Conservation (phyloP, 1,140 invertebrate species). For the Bombus sylvicola region DNA sequence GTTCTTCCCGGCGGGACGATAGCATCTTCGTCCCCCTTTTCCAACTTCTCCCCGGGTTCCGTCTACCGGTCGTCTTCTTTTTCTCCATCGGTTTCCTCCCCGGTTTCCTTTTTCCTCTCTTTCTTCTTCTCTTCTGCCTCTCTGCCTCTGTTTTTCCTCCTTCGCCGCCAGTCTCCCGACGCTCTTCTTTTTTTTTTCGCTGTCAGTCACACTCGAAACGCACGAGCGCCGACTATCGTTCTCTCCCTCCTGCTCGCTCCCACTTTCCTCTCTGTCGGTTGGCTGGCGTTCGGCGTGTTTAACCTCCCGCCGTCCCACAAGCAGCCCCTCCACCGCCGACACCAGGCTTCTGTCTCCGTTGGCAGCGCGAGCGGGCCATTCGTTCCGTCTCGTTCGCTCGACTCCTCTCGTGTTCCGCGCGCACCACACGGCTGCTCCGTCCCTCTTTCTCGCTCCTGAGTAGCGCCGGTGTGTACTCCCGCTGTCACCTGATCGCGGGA, state of each 20-base stretch:
- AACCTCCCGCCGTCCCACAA: slow-evolving; percentile 56
- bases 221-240: slow-evolving; percentile 61
- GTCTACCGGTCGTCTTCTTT: slow-evolving; percentile 21
- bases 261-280: slow-evolving; percentile 19
- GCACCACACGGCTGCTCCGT: slow-evolving; percentile 19
- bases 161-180: not conserved
- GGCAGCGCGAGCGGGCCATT: slow-evolving; percentile 47
- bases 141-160: not conserved
- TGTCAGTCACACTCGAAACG: slow-evolving; percentile 65
- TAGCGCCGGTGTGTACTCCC: slow-evolving; percentile 72
- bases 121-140: not conserved
- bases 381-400: slow-evolving; percentile 66
- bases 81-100: slow-evolving; percentile 21
- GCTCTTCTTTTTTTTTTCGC: slow-evolving; percentile 10
- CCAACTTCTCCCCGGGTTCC: not conserved
- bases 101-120: slow-evolving; percentile 1
- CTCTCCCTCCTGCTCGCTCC: slow-evolving; percentile 28
- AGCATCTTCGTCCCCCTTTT: slow-evolving; percentile 17
- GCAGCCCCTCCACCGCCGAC: slow-evolving; percentile 52
- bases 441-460: slow-evolving; percentile 61
- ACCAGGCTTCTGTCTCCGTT: slow-evolving; percentile 58
- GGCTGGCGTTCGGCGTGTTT: slow-evolving; percentile 50
- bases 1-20: slow-evolving; percentile 16
- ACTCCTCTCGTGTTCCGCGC: slow-evolving; percentile 60
- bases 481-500: slow-evolving; percentile 80